Base-by-base conservation (phyloP, 1,140 invertebrate species). In the Pristionchus pacificus region DNA sequence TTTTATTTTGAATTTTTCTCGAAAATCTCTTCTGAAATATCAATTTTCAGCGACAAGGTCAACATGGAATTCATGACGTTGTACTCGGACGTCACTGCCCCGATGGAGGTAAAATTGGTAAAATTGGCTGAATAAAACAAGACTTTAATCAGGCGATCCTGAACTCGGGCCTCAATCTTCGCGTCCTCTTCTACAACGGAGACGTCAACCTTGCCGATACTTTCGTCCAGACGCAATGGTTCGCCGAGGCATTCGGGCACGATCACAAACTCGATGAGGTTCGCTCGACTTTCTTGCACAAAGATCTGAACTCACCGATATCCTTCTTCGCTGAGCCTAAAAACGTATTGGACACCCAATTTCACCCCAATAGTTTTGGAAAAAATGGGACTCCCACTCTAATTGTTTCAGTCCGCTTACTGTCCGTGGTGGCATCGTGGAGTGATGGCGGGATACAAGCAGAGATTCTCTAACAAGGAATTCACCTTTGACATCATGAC, bases 151-250 rank as follows among this genome's bases (percentile, higher is more conserved):
- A 27, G 24, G 13, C 60, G 29, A 60, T 60, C n/a, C 28, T 65
- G 10, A 27, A 65, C 0, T 31, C 14, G 29, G 38, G 14, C 1
- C 24, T 19, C 2, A 0, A 15, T 60, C 33, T 60, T 24, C 63
- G 62, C 2, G 81, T 84, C 13, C 60, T 87, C 32, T 79, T 88
- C 24, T 88, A 88, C 79, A 87, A 88, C 78, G 87, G 87, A 13
- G 87, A 88, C 78, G 82, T 86, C n/a, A 87, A 88, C 74, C 86
- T 87, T 83, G 85, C 85, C 0, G 88, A 87, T 75, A 87, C 87
- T 72, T 87, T 87, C 74, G 79, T 88, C 1, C 86, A 86, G 57
- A 86, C 87, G 73, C 82, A 87, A 77, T 87, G 86, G 86, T 87
- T 88, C 79, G 78, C 84, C 19, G 83, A 87, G 33, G 75, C 77